Base-by-base conservation (phyloP, 2,113 vertebrate genomes). In the Sarotherodon lohbergeri region DNA sequence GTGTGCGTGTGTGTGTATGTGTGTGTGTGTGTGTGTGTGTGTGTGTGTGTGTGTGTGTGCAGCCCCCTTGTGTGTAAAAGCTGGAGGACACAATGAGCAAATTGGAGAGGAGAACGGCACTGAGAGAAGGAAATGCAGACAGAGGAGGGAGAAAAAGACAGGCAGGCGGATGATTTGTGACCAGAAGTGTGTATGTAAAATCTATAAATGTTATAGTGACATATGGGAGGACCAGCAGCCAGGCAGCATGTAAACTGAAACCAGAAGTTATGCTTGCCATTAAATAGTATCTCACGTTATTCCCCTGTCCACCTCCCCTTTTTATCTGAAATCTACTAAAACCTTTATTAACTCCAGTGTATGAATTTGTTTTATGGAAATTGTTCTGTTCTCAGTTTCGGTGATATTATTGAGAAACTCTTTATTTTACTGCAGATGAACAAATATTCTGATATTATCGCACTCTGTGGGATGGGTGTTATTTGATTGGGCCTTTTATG, bases 351-450 rank as follows among this genome's bases (percentile, higher is more conserved):
- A 52, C 87, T 87, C 82, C 19, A 27, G 34, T 2, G 41, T 68
- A 82, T 81, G 90, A 86, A 92, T 89, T 9, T 9, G 39, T 83
- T 92, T 88, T 88, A 90, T 90, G 34, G 87, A 88, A 92, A 87
- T 55, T 81, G 39, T 86, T 73, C 83, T 29, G 22, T 34, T 86
- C 80, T 82, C 88, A 48, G 24, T 66, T 85, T 79, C 68, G 34
- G 43, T 36, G 66, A 95, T 71, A 85, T n/a, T 80, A 87, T 80
- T 68, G 34, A 19, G 71, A 55, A 81, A 81, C 14, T 82, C 54
- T 41, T 41, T 17, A 84, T 90, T 93, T 91, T 68, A 80, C 87
- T 87, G 86, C 82, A 85, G 82, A 84, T 90, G 82, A 86, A 84
- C 55, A 91, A 66, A 91, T 81, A 86, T 86, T 87, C 80, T 56